A percentile compares a stretch with the other conserved stretches of the same genome.
These are phyloP conservation scores for Hypolimnas misippus DNA, from an alignment of 2,888 invertebrate genomes.

Conservation along the genomic window DNA sequence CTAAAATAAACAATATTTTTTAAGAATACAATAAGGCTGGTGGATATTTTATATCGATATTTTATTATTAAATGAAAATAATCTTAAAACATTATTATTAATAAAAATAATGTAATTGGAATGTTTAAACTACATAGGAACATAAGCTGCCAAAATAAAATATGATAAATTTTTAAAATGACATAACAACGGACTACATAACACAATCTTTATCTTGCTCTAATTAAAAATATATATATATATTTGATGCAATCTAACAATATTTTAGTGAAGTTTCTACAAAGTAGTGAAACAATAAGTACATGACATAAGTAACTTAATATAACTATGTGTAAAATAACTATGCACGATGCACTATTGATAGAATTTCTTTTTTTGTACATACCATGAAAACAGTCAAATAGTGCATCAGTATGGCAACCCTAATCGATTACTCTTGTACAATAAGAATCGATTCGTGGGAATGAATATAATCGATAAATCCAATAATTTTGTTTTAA, in stretches of 20 bases:
- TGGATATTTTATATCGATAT: conserved; percentile 4
- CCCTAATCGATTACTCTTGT: not conserved
- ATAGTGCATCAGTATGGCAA: not conserved
- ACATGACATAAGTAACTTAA: too few species aligned
- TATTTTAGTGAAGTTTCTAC: too few species aligned
- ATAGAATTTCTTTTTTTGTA: not conserved
- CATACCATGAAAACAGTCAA: not conserved
- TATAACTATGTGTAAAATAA: too few species aligned
- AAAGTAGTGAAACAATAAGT: too few species aligned
- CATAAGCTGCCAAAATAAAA: conserved; percentile 8
- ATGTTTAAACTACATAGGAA: conserved; percentile 7
- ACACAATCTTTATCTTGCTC: not conserved
- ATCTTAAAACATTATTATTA: not conserved
- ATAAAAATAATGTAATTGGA: not conserved
- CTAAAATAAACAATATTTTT: not conserved
- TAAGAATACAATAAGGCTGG: not conserved
- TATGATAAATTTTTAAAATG: too few species aligned
- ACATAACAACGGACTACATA: too few species aligned
- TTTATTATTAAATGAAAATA: not conserved
- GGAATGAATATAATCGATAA: not conserved
- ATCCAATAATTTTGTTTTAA: not conserved
- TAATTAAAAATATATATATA: too few species aligned
- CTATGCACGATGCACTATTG: not conserved
- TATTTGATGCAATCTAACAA: too few species aligned
- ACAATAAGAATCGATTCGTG: too few species aligned